Evolutionary conservation across 2,888 invertebrate species (phyloP).

Genomic region (Leucophenga montana): DNA sequence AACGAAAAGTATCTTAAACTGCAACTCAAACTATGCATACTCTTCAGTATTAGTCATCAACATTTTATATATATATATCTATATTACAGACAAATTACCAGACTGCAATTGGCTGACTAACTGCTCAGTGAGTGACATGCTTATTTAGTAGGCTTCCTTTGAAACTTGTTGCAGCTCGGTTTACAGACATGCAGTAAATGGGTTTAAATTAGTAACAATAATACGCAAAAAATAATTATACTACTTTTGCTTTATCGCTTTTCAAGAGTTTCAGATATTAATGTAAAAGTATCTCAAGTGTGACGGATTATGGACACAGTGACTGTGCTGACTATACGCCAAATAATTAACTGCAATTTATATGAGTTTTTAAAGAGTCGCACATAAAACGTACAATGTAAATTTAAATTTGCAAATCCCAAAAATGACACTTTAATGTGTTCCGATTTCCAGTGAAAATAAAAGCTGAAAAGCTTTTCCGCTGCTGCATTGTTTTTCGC

Average conservation of each 20-base stretch:
- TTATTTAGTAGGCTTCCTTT: not conserved
- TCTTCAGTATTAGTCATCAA: conserved; percentile 5
- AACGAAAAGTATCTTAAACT: no score
- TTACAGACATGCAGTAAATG: conserved; percentile 12
- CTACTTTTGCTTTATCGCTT: conserved; percentile 6
- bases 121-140: not conserved
- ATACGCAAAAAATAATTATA: conserved; percentile 16
- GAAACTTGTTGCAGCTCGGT: not conserved
- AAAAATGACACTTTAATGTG: conserved; percentile 16
- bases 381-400: not conserved
- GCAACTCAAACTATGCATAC: no score
- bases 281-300: conserved; percentile 4
- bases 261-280: not conserved
- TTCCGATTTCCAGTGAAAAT: conserved; percentile 10
- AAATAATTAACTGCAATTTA: conserved; percentile 26
- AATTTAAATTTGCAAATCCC: conserved; percentile 4
- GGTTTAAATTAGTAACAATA: conserved; percentile 6
- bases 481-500: conserved; percentile 1
- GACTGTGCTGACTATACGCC: conserved; percentile 3
- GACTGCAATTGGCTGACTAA: no score
- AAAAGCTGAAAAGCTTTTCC: conserved; percentile 21
- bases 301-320: conserved; percentile 17
- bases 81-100: not conserved
- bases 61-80: not conserved
- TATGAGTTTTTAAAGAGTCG: conserved; percentile 16